These are phyloP conservation scores for Paraplagusia blochii DNA, from an alignment of 2,113 vertebrate genomes.

Conservation along the genomic window DNA sequence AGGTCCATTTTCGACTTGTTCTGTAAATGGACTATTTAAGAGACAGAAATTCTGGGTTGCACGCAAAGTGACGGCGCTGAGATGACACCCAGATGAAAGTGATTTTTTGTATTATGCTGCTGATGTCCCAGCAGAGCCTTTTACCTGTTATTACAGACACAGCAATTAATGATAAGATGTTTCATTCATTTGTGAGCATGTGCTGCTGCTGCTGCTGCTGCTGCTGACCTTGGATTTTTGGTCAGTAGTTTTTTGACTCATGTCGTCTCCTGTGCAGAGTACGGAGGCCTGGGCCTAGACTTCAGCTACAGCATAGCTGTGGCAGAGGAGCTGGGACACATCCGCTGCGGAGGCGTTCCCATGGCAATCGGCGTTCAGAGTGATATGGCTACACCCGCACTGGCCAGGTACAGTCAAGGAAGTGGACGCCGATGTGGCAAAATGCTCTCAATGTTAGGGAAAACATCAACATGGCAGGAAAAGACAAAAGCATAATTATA, in stretches of 20 bases:
- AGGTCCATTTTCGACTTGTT: slow-evolving; percentile 15
- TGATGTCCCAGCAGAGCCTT: slow-evolving; percentile 31
- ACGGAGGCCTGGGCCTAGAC: slow-evolving; percentile 85
- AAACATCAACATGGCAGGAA: no score
- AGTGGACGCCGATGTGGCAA: background rate
- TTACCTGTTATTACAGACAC: slow-evolving; percentile 34
- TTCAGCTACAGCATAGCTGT: slow-evolving; percentile 85
- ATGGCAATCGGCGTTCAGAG: slow-evolving; percentile 85
- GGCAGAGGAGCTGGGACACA: slow-evolving; percentile 83
- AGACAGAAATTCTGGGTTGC: slow-evolving; percentile 19
- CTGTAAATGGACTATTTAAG: slow-evolving; percentile 13
- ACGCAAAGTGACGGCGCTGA: slow-evolving; percentile 4
- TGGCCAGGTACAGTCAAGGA: slow-evolving; percentile 77
- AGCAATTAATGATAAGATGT: slow-evolving; percentile 43
- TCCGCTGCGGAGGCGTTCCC: slow-evolving; percentile 81
- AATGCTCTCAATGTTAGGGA: background rate
- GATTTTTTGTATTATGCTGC: slow-evolving; percentile 12
- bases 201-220: background rate
- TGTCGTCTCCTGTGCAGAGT: slow-evolving; percentile 71
- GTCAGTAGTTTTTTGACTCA: background rate
- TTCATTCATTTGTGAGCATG: slow-evolving; percentile 48
- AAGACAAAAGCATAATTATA: no score
- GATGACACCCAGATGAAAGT: slow-evolving; percentile 24
- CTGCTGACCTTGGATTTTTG: background rate
- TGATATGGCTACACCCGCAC: slow-evolving; percentile 85